Percentiles rank a stretch among this genome's conserved stretches.
These are phyloP conservation scores for Musca domestica DNA, from an alignment of 1,140 invertebrate species.

Conservation along the genomic window DNA sequence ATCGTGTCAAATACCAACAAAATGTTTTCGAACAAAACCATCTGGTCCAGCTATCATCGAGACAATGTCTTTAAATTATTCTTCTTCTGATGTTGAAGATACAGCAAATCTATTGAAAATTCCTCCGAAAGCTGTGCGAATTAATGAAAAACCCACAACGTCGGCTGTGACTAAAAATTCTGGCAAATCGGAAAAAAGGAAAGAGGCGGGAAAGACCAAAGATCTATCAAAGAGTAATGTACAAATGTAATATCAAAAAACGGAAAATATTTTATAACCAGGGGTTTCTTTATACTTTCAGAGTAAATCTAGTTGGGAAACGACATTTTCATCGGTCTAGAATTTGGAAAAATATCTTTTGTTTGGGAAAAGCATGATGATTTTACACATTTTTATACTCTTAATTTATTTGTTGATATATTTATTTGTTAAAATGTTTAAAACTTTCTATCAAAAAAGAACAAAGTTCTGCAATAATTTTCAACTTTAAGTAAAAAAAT, in stretches of 20 bases:
- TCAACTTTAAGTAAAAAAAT: no score
- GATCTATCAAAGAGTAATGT: constrained; percentile 4
- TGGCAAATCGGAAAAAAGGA: background rate
- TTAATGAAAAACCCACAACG: constrained; percentile 23
- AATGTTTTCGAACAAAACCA: constrained; percentile 22
- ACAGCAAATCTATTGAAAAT: constrained; percentile 13
- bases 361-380: no score
- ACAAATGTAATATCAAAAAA: background rate
- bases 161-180: background rate
- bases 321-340: background rate
- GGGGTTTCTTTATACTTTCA: background rate
- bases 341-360: no score
- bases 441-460: no score
- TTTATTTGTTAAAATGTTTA: no score
- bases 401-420: no score
- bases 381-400: no score
- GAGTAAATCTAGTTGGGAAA: constrained; percentile 20
- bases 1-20: constrained; percentile 12
- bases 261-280: no score
- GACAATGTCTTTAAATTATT: constrained; percentile 23
- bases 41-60: constrained; percentile 23
- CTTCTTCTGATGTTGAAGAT: constrained; percentile 21
- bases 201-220: background rate
- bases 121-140: constrained; percentile 20
- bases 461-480: constrained; percentile 8